A percentile compares a stretch with the other conserved stretches of the same genome.
Conservation (phyloP, 2,113 vertebrate species). For the Ptilonorhynchus violaceus region DNA sequence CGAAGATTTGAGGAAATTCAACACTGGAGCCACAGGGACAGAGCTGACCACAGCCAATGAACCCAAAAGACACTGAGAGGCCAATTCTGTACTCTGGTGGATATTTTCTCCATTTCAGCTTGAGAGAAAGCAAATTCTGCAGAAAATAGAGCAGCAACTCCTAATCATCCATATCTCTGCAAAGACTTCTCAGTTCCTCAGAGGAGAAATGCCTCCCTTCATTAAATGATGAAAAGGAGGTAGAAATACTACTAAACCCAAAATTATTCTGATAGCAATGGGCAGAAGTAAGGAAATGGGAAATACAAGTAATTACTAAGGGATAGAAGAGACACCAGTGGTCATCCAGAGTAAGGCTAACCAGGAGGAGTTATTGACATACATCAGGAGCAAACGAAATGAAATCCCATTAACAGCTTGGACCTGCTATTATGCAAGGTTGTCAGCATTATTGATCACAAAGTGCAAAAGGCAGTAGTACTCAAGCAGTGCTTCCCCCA, state of each 20-base stretch:
- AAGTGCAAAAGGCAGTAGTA: not conserved
- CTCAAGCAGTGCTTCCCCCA: not conserved
- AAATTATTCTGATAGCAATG: not conserved
- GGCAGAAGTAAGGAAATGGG: not conserved
- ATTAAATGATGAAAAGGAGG: not conserved
- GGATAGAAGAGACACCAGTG: not conserved
- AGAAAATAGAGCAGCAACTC: not conserved
- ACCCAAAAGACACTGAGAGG: not conserved
- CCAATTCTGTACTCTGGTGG: not conserved
- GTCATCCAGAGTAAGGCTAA: not conserved
- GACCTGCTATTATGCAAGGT: not conserved
- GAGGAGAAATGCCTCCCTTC: not conserved
- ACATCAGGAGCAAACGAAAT: not conserved
- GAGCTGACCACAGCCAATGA: not conserved
- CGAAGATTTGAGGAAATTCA: not conserved
- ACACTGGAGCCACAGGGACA: not conserved
- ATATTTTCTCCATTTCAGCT: not conserved
- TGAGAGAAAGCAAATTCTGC: not conserved
- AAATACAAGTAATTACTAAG: not conserved
- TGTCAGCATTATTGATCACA: not conserved
- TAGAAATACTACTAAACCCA: not conserved
- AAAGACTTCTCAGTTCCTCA: not conserved
- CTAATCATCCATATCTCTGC: not conserved
- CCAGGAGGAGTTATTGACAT: not conserved
- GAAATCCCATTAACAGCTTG: not conserved